Percentiles rank a stretch among this genome's conserved stretches.
Evolutionary conservation across 2,113 vertebrate genomes (phyloP).

Genomic region (Gyps fulvus): DNA sequence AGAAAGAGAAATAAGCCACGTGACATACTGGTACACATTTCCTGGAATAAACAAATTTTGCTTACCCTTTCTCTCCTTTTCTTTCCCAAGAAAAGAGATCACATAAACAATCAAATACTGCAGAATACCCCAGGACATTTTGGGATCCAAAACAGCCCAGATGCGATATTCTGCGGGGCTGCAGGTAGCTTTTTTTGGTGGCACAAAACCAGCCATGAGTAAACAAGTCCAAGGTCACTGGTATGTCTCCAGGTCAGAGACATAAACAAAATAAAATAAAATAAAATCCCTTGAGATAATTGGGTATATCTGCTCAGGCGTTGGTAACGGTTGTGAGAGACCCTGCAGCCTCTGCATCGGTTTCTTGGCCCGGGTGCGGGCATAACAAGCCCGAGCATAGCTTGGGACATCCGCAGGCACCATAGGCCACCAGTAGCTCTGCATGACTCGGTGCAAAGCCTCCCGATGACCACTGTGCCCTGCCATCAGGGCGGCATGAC

Average conservation of each 20-base stretch:
- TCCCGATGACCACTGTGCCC: neutral
- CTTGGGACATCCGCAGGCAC: neutral
- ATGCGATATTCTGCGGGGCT: neutral
- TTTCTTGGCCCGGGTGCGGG: neutral
- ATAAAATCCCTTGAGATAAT: neutral
- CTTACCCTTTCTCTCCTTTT: neutral
- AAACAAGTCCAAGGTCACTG: neutral
- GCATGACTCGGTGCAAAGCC: neutral
- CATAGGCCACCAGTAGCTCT: neutral
- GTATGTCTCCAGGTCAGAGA: neutral
- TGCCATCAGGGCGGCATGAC: neutral
- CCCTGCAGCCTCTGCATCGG: neutral
- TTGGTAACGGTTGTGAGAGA: neutral
- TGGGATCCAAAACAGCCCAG: neutral
- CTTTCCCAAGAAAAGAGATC: neutral
- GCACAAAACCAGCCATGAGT: neutral
- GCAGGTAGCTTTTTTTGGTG: neutral
- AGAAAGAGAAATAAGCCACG: neutral
- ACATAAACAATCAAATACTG: neutral
- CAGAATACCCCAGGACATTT: neutral
- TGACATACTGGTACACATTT: neutral
- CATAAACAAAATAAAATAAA: neutral
- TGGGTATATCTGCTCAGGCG: fast-evolving
- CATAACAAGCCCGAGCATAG: neutral
- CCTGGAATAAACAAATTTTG: neutral